These are phyloP conservation scores for Odontesthes bonariensis DNA, from an alignment of 2,113 vertebrate species.

Conservation along the genomic window DNA sequence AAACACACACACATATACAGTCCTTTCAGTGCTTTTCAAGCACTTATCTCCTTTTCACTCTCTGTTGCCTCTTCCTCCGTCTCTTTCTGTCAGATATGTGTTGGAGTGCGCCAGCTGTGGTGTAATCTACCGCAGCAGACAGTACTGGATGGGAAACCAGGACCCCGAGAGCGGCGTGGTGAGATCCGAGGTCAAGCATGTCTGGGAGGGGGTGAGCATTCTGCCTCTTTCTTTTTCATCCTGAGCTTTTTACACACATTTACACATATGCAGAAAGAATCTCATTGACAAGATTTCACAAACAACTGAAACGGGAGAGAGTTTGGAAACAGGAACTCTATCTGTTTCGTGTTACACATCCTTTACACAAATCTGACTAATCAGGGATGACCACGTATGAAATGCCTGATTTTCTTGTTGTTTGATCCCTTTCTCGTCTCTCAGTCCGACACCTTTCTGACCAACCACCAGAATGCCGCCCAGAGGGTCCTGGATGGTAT, in stretches of 20 bases:
- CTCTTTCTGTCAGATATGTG: constrained; percentile 77
- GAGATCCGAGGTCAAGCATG: constrained; percentile 86
- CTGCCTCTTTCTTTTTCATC: too few species aligned
- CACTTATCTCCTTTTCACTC: neutral
- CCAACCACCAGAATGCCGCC: constrained; percentile 85
- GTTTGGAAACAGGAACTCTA: too few species aligned
- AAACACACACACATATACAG: neutral
- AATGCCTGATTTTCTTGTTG: neutral
- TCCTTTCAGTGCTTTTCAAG: neutral
- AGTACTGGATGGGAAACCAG: constrained; percentile 88
- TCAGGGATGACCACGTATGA: too few species aligned
- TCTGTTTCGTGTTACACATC: too few species aligned
- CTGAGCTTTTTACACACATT: neutral
- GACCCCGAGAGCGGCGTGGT: constrained; percentile 85
- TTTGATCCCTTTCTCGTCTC: neutral
- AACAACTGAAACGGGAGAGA: too few species aligned
- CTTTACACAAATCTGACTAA: too few species aligned
- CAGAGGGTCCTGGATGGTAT: constrained; percentile 86
- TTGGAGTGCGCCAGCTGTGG: constrained; percentile 86
- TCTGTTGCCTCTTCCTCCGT: neutral
- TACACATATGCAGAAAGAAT: too few species aligned
- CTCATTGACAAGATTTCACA: too few species aligned
- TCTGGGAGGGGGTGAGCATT: constrained; percentile 84
- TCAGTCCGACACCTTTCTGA: constrained; percentile 81
- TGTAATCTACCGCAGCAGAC: constrained; percentile 87